Percentiles rank a stretch among this genome's conserved stretches.
Evolutionary conservation across 37 sponge, comb jelly and placozoan species (phyloP).

Genomic region (Lycopodina hypogea): DNA sequence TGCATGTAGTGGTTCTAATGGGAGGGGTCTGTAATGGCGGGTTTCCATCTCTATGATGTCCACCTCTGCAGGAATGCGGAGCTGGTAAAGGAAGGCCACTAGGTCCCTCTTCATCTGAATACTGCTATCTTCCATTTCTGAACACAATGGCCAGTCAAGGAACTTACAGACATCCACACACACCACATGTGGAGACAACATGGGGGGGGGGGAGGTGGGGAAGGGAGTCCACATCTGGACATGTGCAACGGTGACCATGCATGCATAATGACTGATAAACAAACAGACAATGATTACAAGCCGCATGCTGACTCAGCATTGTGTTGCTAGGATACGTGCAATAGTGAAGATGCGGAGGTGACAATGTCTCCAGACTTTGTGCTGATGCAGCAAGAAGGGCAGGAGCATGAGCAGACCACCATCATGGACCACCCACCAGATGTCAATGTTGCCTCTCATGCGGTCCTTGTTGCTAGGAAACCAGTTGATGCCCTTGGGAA

Average conservation of each 20-base stretch:
- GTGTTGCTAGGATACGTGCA: conserved; percentile 72
- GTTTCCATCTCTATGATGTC: conserved; percentile 94
- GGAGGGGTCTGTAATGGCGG: too few species aligned
- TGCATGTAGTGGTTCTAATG: too few species aligned
- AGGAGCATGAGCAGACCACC: conserved; percentile 97
- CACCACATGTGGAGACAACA: too few species aligned
- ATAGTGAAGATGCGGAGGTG: conserved; percentile 95
- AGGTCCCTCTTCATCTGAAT: conserved; percentile 98
- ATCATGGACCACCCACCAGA: conserved; percentile 99
- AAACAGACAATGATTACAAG: background rate
- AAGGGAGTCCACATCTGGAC: background rate
- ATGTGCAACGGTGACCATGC: background rate
- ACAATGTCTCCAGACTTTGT: conserved; percentile 96
- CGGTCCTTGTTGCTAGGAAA: conserved; percentile 87
- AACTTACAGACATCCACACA: conserved; percentile 9
- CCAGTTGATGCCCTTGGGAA: conserved; percentile 83
- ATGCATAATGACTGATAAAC: too few species aligned
- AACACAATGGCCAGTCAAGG: conserved; percentile 18
- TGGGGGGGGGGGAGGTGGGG: too few species aligned
- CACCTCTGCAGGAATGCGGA: conserved; percentile 94
- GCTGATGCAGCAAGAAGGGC: conserved; percentile 88
- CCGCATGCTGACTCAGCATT: background rate
- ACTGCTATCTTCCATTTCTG: conserved; percentile 94
- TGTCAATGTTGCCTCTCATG: conserved; percentile 86
- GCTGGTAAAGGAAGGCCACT: conserved; percentile 87